Conservation (phyloP, 2,113 vertebrate species). For the Osmerus eperlanus region DNA sequence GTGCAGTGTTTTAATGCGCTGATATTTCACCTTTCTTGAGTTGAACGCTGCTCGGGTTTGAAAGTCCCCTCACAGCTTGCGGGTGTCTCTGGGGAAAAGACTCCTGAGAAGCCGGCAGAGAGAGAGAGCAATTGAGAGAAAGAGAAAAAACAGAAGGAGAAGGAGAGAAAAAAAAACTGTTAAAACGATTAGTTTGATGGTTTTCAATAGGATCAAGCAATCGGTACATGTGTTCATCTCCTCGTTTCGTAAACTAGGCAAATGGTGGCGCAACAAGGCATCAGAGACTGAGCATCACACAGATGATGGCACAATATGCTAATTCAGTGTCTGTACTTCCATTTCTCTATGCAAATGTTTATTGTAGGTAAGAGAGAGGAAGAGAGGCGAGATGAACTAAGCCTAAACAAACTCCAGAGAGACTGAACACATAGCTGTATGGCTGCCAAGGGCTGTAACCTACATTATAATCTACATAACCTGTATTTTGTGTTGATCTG, state of each 20-base stretch:
- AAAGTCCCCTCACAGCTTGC: slow-evolving; percentile 24
- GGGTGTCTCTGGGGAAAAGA: no score
- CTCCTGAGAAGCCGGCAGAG: no score
- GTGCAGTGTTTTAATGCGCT: slow-evolving; percentile 60
- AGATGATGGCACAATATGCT: neutral
- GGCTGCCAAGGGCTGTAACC: neutral
- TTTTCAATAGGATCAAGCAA: no score
- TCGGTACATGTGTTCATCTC: neutral
- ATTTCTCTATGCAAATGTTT: slow-evolving; percentile 1
- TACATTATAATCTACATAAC: neutral
- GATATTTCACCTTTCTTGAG: slow-evolving; percentile 59
- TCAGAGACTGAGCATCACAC: neutral
- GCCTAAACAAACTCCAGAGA: neutral
- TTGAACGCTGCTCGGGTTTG: slow-evolving; percentile 35
- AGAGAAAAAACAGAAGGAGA: no score
- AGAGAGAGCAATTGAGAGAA: no score
- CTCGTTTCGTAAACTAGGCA: neutral
- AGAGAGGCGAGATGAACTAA: neutral
- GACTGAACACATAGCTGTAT: neutral
- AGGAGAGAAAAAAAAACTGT: neutral
- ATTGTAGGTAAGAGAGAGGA: neutral
- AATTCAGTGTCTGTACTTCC: neutral
- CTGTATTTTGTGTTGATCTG: neutral
- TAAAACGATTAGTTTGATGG: neutral
- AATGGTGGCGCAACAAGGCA: neutral